These are phyloP conservation scores for Cheilosia urbana DNA, from an alignment of 2,888 invertebrate species.

Conservation along the genomic window DNA sequence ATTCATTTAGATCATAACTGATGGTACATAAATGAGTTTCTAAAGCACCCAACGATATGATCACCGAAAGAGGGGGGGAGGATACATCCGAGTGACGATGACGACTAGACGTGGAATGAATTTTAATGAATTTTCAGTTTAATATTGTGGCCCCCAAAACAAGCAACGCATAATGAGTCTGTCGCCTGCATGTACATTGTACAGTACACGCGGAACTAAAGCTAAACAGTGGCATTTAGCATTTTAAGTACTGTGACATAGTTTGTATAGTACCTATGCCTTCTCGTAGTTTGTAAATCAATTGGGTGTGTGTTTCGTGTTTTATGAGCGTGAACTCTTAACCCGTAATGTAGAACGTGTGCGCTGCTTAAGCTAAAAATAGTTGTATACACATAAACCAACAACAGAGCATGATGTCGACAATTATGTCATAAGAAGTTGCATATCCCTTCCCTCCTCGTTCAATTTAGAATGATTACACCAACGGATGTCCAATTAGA, in stretches of 20 bases:
- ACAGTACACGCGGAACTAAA: constrained; percentile 13
- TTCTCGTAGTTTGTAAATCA: constrained; percentile 45
- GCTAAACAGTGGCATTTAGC: constrained; percentile 42
- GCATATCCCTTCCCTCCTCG: constrained; percentile 7
- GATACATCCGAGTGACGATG: constrained; percentile 37
- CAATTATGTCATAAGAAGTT: constrained; percentile 47
- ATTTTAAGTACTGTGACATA: constrained; percentile 51
- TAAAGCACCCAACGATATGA: constrained; percentile 38
- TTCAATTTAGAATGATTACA: constrained; percentile 62
- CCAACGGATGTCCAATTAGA: constrained; percentile 70
- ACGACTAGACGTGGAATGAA: constrained; percentile 59
- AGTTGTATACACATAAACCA: constrained; percentile 7
- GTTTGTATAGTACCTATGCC: constrained; percentile 18
- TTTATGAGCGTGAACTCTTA: constrained; percentile 59
- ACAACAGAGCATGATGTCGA: no score
- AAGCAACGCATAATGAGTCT: constrained; percentile 21
- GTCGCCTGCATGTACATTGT: neutral
- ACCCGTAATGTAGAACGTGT: constrained; percentile 50
- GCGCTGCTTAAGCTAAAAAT: constrained; percentile 20
- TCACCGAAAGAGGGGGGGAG: neutral
- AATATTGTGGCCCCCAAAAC: constrained; percentile 25
- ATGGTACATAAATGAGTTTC: neutral
- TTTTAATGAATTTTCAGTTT: constrained; percentile 58
- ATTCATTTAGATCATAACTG: constrained; percentile 49
- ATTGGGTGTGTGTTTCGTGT: constrained; percentile 57